Evolutionary conservation across 2,113 vertebrate genomes (phyloP).

Genomic region (Phylloscopus trochilus): DNA sequence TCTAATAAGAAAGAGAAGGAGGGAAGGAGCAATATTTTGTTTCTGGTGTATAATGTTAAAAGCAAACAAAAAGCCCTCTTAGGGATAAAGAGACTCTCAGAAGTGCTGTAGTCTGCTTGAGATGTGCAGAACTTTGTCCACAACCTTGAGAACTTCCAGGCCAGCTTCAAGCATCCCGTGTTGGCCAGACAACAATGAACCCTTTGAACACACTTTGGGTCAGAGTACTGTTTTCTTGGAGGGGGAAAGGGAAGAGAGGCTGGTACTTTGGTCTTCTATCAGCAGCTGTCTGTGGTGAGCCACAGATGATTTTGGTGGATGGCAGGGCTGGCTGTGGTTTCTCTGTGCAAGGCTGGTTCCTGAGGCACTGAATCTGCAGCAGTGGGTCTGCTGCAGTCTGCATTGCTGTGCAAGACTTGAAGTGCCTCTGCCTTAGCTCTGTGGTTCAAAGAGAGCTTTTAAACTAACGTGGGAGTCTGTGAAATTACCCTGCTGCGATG

Average conservation of each 20-base stretch:
- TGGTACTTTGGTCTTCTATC: not conserved
- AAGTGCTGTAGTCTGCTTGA: not conserved
- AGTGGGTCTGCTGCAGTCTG: not conserved
- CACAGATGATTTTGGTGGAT: not conserved
- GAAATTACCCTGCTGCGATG: not conserved
- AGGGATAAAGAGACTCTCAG: not conserved
- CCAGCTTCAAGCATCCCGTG: not conserved
- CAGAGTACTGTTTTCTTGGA: not conserved
- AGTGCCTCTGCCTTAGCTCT: not conserved
- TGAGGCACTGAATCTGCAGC: not conserved
- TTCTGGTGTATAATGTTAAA: not conserved
- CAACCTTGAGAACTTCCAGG: slow-evolving; percentile 14
- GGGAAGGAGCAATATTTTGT: not conserved
- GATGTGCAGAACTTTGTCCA: not conserved
- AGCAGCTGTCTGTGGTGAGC: not conserved
- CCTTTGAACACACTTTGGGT: slow-evolving; percentile 4
- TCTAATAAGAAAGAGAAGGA: not conserved
- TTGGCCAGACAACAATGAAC: slow-evolving; percentile 13
- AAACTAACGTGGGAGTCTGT: not conserved
- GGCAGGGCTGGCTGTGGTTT: not conserved
- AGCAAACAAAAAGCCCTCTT: not conserved
- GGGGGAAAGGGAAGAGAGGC: not conserved
- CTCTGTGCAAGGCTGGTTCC: not conserved
- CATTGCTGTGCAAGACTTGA: not conserved
- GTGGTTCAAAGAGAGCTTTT: not conserved